Conservation (phyloP, 1,140 invertebrate species). For the Carcinoscorpius rotundicauda region DNA sequence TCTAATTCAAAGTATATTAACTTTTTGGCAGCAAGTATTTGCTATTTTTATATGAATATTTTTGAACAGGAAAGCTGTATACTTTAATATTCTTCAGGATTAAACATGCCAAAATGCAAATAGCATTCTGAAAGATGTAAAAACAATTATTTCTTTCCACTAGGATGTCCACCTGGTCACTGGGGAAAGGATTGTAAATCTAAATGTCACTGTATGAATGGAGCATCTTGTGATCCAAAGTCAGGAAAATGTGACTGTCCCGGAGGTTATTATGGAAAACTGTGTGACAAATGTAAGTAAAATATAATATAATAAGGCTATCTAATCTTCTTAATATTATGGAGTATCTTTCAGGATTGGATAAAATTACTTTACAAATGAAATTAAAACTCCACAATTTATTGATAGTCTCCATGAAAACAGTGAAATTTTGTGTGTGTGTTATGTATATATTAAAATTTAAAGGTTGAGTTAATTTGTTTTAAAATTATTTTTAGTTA, state of each 20-base stretch:
- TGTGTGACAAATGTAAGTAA: conserved; percentile 32
- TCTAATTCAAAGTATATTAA: not conserved
- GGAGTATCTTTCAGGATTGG: too few species aligned
- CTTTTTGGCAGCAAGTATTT: conserved; percentile 10
- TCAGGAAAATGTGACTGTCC: conserved; percentile 31
- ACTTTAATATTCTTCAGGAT: not conserved
- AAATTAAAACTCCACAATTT: too few species aligned
- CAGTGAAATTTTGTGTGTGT: too few species aligned
- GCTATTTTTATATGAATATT: not conserved
- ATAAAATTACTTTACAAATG: too few species aligned
- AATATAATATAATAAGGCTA: conserved; percentile 1
- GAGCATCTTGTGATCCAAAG: conserved; percentile 24
- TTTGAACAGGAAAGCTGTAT: conserved; percentile 26
- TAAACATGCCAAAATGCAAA: not conserved
- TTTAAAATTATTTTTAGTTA: too few species aligned
- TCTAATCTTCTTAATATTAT: not conserved
- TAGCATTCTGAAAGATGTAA: not conserved
- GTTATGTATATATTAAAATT: too few species aligned
- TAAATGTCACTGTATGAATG: conserved; percentile 30
- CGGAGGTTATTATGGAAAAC: conserved; percentile 28
- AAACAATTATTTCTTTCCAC: conserved; percentile 6
- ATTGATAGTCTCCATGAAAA: too few species aligned
- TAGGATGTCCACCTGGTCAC: conserved; percentile 32
- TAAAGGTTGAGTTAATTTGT: too few species aligned
- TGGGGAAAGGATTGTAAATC: conserved; percentile 53